phyloP scores from a whole-genome alignment of 1,140 invertebrate species.

The Zaprionus tsacasi region DNA sequence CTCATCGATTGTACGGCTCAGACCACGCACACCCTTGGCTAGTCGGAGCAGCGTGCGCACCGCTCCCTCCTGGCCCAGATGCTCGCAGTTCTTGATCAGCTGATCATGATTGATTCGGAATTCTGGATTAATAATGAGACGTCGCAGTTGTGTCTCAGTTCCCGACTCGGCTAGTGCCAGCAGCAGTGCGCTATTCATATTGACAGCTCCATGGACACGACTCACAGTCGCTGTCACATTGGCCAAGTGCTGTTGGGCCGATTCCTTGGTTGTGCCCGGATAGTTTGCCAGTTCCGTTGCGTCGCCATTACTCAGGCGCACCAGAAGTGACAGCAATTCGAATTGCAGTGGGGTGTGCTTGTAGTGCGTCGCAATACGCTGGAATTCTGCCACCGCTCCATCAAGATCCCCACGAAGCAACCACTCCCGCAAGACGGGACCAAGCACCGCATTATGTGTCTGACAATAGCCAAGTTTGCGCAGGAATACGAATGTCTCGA shows the following conservation, averaged over 20 bases:
- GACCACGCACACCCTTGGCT: conserved; percentile 67
- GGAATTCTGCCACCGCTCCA: conserved; percentile 81
- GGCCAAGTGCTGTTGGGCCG: conserved; percentile 76
- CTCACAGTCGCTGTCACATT: conserved; percentile 73
- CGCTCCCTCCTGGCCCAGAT: conserved; percentile 73
- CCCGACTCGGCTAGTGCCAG: conserved; percentile 84
- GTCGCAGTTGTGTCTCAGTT: conserved; percentile 79
- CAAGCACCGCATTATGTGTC: conserved; percentile 82
- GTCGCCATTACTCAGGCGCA: conserved; percentile 73
- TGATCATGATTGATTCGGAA: conserved; percentile 75
- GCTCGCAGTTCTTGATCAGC: conserved; percentile 74
- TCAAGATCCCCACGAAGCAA: conserved; percentile 83
- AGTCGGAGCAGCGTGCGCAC: conserved; percentile 77
- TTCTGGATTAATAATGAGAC: conserved; percentile 82
- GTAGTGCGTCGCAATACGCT: conserved; percentile 70
- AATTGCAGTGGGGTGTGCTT: conserved; percentile 84
- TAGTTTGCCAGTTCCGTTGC: conserved; percentile 46
- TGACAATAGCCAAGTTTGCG: conserved; percentile 84
- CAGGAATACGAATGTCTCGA: conserved; percentile 73
- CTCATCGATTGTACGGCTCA: conserved; percentile 70
- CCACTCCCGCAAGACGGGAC: conserved; percentile 84
- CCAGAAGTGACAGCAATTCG: conserved; percentile 84
- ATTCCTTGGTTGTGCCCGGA: conserved; percentile 19
- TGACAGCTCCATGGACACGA: conserved; percentile 75
- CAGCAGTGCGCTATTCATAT: conserved; percentile 78